A percentile compares a stretch with the other conserved stretches of the same genome.
Evolutionary conservation across 2,888 invertebrate genomes (phyloP).

Genomic region (Idaea biselata): DNA sequence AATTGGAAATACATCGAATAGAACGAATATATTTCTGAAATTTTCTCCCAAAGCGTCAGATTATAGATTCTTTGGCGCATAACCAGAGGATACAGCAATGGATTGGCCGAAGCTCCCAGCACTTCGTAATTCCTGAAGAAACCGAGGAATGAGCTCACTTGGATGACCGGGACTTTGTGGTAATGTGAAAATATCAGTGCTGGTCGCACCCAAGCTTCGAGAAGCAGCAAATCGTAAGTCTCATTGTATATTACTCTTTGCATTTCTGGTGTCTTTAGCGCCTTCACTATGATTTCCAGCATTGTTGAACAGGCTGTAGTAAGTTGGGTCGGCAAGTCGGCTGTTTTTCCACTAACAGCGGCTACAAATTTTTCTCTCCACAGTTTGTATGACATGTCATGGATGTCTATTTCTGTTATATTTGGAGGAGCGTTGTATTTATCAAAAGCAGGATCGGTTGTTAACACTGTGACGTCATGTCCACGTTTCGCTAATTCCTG

Average conservation of each 20-base stretch:
- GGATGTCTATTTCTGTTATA: constrained; percentile 51
- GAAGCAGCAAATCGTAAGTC: neutral
- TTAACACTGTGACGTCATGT: constrained; percentile 55
- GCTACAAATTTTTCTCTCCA: constrained; percentile 27
- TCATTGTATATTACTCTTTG: constrained; percentile 19
- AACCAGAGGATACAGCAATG: constrained; percentile 12
- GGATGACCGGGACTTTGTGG: neutral
- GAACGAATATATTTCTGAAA: constrained; percentile 21
- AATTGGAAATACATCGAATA: constrained; percentile 21
- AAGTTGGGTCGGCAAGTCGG: neutral
- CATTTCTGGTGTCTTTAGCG: constrained; percentile 19
- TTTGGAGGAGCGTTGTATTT: constrained; percentile 47
- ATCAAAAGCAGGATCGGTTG: constrained; percentile 43
- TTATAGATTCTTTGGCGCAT: constrained; percentile 12
- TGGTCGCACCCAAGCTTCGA: neutral
- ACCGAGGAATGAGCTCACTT: neutral
- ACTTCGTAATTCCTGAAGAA: neutral
- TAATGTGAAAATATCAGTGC: neutral
- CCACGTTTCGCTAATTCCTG: constrained; percentile 50
- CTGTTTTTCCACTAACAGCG: neutral
- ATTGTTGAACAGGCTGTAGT: neutral
- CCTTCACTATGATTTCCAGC: constrained; percentile 14
- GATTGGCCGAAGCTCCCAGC: neutral
- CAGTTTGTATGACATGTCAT: constrained; percentile 45
- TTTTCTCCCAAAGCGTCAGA: constrained; percentile 29